Evolutionary conservation across 2,797 vertebrate species (phyloP), one percentile per base, ranked within the genome.

Genomic region (Labeo calbasu): DNA sequence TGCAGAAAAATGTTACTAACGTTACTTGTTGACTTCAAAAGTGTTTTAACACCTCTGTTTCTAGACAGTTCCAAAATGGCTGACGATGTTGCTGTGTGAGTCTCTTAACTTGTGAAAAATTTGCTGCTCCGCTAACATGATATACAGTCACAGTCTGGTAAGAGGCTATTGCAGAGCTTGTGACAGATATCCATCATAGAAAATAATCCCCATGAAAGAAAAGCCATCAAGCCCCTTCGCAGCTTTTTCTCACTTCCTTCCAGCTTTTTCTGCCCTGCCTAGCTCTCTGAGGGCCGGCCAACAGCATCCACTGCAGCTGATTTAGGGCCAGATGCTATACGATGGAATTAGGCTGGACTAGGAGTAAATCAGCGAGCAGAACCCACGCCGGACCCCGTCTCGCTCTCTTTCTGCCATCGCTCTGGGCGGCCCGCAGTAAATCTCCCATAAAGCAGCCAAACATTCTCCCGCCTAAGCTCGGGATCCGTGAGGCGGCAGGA

Each of bases 391-490:
- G 85, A 70, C 82, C 21, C 15, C 3, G 7, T 66, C 51, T 71
- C 32, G 71, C 77, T 70, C 86, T 87, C 71, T 82, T 77, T 87
- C 86, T 61, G 36, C 86, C 88, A 89, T 90, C 85, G 36, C 84
- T 90, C 88, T 87, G 80, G 86, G 91, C 69, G 79, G 86, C 83
- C 84, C 43, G 32, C 76, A 84, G 88, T 91, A 89, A 91, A 94
- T 93, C 90, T 90, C 79, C 85, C 75, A 59, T 69, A 84, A 88
- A 91, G 89, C 87, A 91, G 89, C 76, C 79, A 17, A 77, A 77
- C 61, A 48, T 61, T 68, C 78, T 71, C 48, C 13, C 21, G 8
- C 40, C 17, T 68, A 77, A 77, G 82, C 81, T 83, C 61, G 8
- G 61, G 32, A 46, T 55, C 36, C 11, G 23, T 7, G 32, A 75